Conservation (phyloP, 2,888 invertebrate genomes). For the Xestia c-nigrum region DNA sequence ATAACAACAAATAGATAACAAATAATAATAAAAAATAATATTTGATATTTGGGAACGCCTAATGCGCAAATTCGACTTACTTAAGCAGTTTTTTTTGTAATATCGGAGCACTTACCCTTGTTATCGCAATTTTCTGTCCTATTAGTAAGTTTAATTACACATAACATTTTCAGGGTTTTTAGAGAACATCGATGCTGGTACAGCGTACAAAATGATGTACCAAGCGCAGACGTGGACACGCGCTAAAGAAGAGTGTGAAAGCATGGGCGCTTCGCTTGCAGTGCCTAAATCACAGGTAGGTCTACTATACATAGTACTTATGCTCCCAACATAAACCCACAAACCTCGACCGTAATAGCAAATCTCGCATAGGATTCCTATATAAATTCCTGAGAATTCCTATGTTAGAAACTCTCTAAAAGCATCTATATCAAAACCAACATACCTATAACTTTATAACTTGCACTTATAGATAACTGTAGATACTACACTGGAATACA, state of each 20-base stretch:
- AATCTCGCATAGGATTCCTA: not conserved
- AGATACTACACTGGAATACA: not conserved
- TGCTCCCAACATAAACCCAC: no score
- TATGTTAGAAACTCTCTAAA: not conserved
- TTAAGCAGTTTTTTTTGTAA: not conserved
- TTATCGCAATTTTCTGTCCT: not conserved
- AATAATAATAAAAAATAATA: no score
- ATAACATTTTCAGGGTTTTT: slow-evolving; percentile 72
- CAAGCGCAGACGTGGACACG: slow-evolving; percentile 74
- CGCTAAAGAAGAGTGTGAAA: slow-evolving; percentile 72
- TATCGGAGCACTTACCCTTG: not conserved
- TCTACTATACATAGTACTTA: not conserved
- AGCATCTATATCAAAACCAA: not conserved
- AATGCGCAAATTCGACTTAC: no score
- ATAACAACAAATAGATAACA: no score
- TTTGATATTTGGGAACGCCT: no score
- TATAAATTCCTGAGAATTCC: no score
- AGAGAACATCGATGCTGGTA: slow-evolving; percentile 65
- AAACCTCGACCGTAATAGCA: not conserved
- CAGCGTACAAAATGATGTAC: slow-evolving; percentile 78
- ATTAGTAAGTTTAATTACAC: not conserved
- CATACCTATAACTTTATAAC: not conserved
- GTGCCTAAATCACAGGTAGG: slow-evolving; percentile 80
- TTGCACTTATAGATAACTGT: not conserved
- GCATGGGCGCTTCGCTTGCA: slow-evolving; percentile 75